Percentiles rank a stretch among this genome's conserved stretches.
phyloP scores from a whole-genome alignment of 2,888 invertebrate species.

The Nomada goodeniana region DNA sequence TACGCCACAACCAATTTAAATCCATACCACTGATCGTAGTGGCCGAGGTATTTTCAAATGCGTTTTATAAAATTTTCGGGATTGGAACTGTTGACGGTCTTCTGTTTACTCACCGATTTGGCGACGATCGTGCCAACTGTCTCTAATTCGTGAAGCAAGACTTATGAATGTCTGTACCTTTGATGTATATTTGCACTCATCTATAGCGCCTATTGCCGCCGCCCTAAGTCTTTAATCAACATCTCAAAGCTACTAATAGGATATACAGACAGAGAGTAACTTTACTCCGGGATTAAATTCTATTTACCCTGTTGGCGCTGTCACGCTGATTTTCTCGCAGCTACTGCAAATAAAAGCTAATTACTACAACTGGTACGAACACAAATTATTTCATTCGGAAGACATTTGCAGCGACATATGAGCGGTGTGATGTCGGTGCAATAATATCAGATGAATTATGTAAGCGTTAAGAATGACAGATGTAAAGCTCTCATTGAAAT shows the following conservation, averaged over 20 bases:
- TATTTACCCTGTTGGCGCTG: slow-evolving; percentile 26
- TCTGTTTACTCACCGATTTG: slow-evolving; percentile 38
- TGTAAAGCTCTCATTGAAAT: not conserved
- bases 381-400: slow-evolving; percentile 1
- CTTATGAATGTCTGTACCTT: slow-evolving; percentile 58
- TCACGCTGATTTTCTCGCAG: slow-evolving; percentile 10
- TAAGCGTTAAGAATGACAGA: not conserved
- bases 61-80: slow-evolving; percentile 13
- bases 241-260: slow-evolving; percentile 52
- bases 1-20: not conserved
- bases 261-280: slow-evolving; percentile 35
- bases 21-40: not conserved
- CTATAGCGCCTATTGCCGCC: slow-evolving; percentile 42
- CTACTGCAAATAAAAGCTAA: slow-evolving; percentile 18
- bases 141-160: slow-evolving; percentile 39
- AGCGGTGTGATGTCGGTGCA: not conserved
- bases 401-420: not conserved
- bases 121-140: slow-evolving; percentile 21
- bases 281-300: slow-evolving; percentile 31
- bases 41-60: not conserved
- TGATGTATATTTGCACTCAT: slow-evolving; percentile 47
- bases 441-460: not conserved
- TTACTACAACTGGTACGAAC: not conserved
- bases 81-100: slow-evolving; percentile 5
- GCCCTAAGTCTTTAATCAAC: slow-evolving; percentile 65